Evolutionary conservation across 2,888 invertebrate genomes (phyloP), one percentile per base, ranked within the genome.

Genomic region (Idaea straminata): DNA sequence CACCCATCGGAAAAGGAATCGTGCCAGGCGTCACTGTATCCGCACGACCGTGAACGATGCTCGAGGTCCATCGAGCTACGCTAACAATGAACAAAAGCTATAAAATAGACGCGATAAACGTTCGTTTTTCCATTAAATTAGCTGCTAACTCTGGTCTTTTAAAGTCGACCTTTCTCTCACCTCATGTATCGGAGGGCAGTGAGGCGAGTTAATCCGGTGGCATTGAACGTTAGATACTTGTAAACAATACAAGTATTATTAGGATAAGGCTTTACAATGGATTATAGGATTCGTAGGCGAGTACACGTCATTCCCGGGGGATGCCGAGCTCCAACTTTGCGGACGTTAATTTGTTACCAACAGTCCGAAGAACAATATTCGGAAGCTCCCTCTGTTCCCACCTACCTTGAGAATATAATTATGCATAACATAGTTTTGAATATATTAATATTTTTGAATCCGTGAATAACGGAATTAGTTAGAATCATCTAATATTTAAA

Each of bases 121-220:
- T 47, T 47, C 47, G 47, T 70, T 73, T 74, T 76, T 76, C 74
- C 75, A 72, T 59, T 69, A 66, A 69, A 75, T 76, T 76, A 75
- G 69, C 66, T 70, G 69, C 71, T 69, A 63, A 73, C 68, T 61
- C 69, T 70, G 66, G 70, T 63, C 62, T 47, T 47, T 47, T 47
- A 47, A 47, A 60, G 62, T 62, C 69, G 71, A 75, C 70, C 72
- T 73, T 74, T 71, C 67, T 69, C 68, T 63, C 74, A 69, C 72
- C 70, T 69, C 67, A 61, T 61, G 64, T 35, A 63, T 63, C 63
- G 58, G 35, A 61, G 64, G 66, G 61, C 72, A 70, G 35, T 62
- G 72, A 73, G 59, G 72, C 63, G 73, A 61, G 62, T 64, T 69
- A 71, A 73, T 69, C 69, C 67, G 66, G 64, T 69, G 73, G 68